Conservation (phyloP, 2,113 vertebrate genomes). For the Lasiurus borealis region DNA sequence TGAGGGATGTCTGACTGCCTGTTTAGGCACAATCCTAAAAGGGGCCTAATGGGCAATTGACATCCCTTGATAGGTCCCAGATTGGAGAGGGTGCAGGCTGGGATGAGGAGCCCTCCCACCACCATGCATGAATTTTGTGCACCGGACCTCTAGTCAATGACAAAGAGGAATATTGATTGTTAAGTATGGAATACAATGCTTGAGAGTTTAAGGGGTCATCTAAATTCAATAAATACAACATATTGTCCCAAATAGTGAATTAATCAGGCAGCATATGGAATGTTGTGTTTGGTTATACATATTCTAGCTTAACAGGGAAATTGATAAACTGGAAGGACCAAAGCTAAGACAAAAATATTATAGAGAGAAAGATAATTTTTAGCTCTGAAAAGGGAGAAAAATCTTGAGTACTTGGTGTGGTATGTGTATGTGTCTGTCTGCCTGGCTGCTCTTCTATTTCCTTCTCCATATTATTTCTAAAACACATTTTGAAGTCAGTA, state of each 20-base stretch:
- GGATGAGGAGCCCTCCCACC: no score
- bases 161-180: neutral
- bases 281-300: neutral
- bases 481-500: neutral
- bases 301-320: neutral
- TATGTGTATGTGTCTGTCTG: neutral
- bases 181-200: neutral
- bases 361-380: neutral
- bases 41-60: no score
- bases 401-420: neutral
- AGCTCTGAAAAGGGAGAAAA: neutral
- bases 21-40: no score
- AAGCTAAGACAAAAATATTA: neutral
- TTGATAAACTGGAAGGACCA: neutral
- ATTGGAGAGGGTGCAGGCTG: no score
- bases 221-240: neutral
- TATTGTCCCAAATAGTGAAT: neutral
- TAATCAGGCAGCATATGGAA: neutral
- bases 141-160: neutral
- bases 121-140: no score
- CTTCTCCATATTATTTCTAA: neutral
- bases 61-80: no score
- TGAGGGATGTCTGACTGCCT: no score
- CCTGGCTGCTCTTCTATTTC: neutral
- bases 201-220: neutral